phyloP scores from a whole-genome alignment of 2,888 invertebrate species.

The Branchinecta sandiegonensis region DNA sequence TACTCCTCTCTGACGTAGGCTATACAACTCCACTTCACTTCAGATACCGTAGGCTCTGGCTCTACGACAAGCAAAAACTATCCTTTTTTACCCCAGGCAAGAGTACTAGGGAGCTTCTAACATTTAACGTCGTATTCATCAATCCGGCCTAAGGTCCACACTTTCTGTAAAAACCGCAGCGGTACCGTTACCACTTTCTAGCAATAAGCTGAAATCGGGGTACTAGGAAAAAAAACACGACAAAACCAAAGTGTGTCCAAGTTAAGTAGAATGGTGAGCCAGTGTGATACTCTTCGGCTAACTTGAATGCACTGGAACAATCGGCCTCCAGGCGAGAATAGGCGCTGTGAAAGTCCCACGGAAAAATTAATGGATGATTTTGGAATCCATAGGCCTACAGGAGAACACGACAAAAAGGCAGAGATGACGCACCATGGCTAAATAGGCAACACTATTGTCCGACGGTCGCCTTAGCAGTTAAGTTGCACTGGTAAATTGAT shows the following conservation, averaged over 20 bases:
- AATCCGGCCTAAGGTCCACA: not conserved
- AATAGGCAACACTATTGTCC: too few relatives aligned
- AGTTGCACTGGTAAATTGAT: not conserved
- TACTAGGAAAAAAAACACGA: not conserved
- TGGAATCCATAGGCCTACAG: too few relatives aligned
- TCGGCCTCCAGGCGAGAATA: too few relatives aligned
- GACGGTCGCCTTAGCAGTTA: too few relatives aligned
- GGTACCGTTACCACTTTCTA: not conserved
- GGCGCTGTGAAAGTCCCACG: too few relatives aligned
- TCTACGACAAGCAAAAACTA: not conserved
- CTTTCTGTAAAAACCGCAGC: not conserved
- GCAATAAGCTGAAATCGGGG: not conserved
- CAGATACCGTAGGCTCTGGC: too few relatives aligned
- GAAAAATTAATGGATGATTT: too few relatives aligned
- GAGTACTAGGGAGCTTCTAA: not conserved
- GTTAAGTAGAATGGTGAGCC: too few relatives aligned
- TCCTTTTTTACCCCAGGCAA: slow-evolving; percentile 8
- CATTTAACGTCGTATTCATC: not conserved
- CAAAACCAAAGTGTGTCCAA: not conserved
- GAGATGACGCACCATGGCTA: too few relatives aligned
- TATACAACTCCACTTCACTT: slow-evolving; percentile 11
- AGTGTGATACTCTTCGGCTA: too few relatives aligned
- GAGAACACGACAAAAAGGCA: too few relatives aligned
- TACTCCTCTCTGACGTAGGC: not conserved
- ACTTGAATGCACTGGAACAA: too few relatives aligned